Percentiles rank a stretch among this genome's conserved stretches.
These are phyloP conservation scores for Dichetophora obliterata DNA, from an alignment of 2,888 invertebrate species.

Conservation along the genomic window DNA sequence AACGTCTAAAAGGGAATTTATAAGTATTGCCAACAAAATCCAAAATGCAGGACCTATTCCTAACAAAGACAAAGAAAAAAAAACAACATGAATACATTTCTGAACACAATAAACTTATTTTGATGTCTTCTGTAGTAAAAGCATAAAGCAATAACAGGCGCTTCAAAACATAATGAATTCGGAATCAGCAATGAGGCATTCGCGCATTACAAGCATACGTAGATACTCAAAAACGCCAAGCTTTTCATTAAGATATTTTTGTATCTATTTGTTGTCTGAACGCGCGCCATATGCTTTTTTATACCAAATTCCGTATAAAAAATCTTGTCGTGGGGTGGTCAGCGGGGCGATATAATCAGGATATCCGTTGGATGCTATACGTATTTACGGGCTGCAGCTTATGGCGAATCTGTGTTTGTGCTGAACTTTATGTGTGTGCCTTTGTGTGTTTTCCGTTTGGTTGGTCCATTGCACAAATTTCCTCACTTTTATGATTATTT, in stretches of 20 bases:
- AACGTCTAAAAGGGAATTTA: conserved; percentile 27
- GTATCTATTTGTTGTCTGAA: neutral
- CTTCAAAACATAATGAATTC: conserved; percentile 8
- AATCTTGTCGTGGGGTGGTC: neutral
- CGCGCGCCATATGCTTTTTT: neutral
- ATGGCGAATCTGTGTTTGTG: neutral
- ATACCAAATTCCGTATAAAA: too few species aligned
- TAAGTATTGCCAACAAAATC: neutral
- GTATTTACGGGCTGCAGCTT: neutral
- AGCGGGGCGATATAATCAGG: neutral
- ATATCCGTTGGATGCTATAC: neutral
- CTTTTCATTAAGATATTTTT: neutral
- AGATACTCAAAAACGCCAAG: neutral
- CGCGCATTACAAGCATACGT: neutral
- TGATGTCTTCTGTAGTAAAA: conserved; percentile 7
- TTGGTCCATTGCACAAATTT: conserved; percentile 16
- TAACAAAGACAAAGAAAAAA: neutral
- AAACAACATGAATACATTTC: neutral
- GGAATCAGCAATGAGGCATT: neutral
- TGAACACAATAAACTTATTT: conserved; percentile 13
- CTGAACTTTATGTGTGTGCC: neutral
- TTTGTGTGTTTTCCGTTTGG: too few species aligned
- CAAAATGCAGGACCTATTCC: too few species aligned
- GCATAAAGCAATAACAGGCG: neutral
- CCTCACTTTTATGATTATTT: conserved; percentile 5